Percentiles rank a stretch among this genome's conserved stretches.
These are phyloP conservation scores for Trichechus manatus DNA, from an alignment of 2,113 vertebrate species.

Conservation along the genomic window DNA sequence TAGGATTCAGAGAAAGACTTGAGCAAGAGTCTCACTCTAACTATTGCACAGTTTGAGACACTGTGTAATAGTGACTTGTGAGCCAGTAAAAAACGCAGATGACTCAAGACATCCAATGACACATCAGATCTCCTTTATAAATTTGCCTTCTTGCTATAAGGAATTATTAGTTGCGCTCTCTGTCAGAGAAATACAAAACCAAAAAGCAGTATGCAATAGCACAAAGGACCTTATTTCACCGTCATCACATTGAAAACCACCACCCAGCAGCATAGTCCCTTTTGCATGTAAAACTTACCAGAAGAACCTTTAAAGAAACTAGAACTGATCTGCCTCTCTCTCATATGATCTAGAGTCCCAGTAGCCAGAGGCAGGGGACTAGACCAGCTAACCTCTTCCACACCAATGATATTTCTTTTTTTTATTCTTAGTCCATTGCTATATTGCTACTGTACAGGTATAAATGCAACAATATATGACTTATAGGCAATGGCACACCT, in stretches of 20 bases:
- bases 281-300: neutral
- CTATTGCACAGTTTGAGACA: neutral
- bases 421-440: neutral
- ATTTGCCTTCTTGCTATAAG: neutral
- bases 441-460: neutral
- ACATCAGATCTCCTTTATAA: neutral
- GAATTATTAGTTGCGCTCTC: conserved; percentile 29
- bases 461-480: neutral
- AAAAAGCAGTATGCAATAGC: neutral
- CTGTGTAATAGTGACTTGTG: neutral
- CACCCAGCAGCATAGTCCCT: neutral
- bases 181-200: conserved; percentile 48
- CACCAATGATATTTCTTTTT: neutral
- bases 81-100: neutral
- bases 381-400: neutral
- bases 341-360: neutral
- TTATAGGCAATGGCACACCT: conserved; percentile 88
- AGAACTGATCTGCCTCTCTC: conserved; percentile 3
- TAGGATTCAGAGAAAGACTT: conserved; percentile 18
- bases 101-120: conserved; percentile 26
- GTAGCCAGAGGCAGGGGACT: neutral
- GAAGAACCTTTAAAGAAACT: conserved; percentile 42
- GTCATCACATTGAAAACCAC: neutral
- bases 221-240: neutral
- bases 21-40: neutral